A percentile compares a stretch with the other conserved stretches of the same genome.
Conservation (phyloP, 1,140 invertebrate species). For the Linepithema humile region DNA sequence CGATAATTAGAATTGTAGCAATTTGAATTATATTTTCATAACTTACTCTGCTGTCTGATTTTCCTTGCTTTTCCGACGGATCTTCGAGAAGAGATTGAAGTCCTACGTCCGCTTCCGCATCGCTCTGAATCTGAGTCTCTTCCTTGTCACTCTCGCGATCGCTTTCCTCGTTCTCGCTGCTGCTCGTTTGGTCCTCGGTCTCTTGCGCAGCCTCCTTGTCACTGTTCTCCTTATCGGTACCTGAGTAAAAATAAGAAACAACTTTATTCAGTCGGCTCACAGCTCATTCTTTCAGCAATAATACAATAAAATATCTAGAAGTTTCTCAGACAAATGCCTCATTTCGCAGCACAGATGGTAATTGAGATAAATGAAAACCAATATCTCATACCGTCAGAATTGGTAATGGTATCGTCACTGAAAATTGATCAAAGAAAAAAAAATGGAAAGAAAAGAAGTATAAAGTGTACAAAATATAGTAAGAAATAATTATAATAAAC, state of each 20-base stretch:
- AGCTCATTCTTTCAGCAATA: not conserved
- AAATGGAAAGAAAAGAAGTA: not conserved
- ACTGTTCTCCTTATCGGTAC: slow-evolving; percentile 74
- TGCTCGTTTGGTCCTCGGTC: slow-evolving; percentile 74
- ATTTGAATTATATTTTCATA: too few relatives aligned
- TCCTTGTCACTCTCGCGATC: slow-evolving; percentile 81
- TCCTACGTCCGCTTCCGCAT: slow-evolving; percentile 85
- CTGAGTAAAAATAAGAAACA: slow-evolving; percentile 63
- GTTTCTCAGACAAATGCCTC: slow-evolving; percentile 85
- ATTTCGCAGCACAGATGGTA: slow-evolving; percentile 72
- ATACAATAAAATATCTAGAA: slow-evolving; percentile 20
- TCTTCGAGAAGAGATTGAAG: slow-evolving; percentile 88
- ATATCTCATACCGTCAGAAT: slow-evolving; percentile 51
- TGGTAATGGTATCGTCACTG: slow-evolving; percentile 61
- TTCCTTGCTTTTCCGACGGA: slow-evolving; percentile 79
- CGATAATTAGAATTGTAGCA: too few relatives aligned
- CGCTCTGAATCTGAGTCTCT: slow-evolving; percentile 83
- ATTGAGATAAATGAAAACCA: slow-evolving; percentile 80
- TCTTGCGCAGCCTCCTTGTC: slow-evolving; percentile 80
- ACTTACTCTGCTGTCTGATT: slow-evolving; percentile 69
- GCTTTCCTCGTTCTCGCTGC: slow-evolving; percentile 77
- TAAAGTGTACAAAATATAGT: not conserved
- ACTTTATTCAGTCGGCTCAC: not conserved
- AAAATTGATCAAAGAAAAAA: slow-evolving; percentile 25
- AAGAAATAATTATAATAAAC: slow-evolving; percentile 28